Evolutionary conservation across 2,888 invertebrate species (phyloP).

Genomic region (Leptodirus hochenwartii): DNA sequence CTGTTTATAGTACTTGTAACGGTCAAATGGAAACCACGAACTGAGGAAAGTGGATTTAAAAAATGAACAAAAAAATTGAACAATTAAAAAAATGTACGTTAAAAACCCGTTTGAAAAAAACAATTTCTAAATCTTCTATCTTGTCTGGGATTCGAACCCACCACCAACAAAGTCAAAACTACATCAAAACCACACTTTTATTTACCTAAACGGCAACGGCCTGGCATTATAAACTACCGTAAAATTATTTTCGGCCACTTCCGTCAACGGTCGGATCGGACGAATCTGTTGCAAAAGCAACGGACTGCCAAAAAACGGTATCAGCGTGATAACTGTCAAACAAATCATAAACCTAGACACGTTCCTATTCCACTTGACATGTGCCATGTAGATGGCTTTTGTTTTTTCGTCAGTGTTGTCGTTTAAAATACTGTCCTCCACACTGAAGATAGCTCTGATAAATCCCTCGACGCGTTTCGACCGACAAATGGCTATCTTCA

Average conservation of each 20-base stretch:
- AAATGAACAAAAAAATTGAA: constrained; percentile 3
- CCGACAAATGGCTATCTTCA: constrained; percentile 10
- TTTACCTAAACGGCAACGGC: constrained; percentile 13
- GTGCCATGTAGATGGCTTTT: constrained; percentile 10
- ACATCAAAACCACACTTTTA: too few relatives aligned
- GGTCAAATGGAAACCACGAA: constrained; percentile 15
- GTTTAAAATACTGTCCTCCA: constrained; percentile 9
- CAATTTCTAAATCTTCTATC: too few relatives aligned
- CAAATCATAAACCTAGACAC: constrained; percentile 9
- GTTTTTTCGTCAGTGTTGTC: constrained; percentile 9
- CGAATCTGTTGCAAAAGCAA: constrained; percentile 9
- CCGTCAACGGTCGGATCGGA: constrained; percentile 5
- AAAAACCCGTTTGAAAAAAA: too few relatives aligned
- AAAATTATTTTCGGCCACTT: constrained; percentile 6
- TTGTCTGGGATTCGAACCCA: too few relatives aligned
- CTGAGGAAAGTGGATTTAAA: too few relatives aligned
- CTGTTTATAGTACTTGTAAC: constrained; percentile 11
- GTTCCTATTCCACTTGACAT: constrained; percentile 10
- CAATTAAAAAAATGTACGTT: too few relatives aligned
- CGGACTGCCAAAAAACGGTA: constrained; percentile 12
- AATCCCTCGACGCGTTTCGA: constrained; percentile 10
- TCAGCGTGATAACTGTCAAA: constrained; percentile 9
- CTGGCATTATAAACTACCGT: constrained; percentile 8
- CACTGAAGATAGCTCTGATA: constrained; percentile 10
- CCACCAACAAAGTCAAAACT: too few relatives aligned